Evolutionary conservation across 2,113 vertebrate species (phyloP).

Genomic region (Agelaius phoeniceus): DNA sequence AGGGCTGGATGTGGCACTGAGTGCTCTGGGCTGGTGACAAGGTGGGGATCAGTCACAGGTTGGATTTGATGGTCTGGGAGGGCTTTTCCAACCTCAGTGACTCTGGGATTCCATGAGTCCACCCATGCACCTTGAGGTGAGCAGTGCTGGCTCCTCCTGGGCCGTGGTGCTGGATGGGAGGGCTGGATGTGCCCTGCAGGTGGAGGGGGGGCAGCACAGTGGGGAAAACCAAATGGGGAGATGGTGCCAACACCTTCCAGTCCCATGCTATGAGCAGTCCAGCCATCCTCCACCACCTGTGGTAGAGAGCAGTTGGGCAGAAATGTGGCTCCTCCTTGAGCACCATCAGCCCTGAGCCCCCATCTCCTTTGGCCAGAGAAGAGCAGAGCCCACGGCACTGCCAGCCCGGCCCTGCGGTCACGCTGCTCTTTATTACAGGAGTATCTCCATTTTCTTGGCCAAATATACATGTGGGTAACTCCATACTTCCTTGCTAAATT

Average conservation of each 20-base stretch:
- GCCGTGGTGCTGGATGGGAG: fast-evolving
- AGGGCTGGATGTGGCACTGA: not conserved
- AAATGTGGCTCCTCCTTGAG: not conserved
- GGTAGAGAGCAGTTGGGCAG: not conserved
- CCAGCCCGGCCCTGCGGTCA: fast-evolving
- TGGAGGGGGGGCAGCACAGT: not conserved
- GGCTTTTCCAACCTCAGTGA: not conserved
- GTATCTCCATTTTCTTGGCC: not conserved
- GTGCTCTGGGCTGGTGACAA: not conserved
- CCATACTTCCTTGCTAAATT: slow-evolving; percentile 32
- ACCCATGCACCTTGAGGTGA: fast-evolving
- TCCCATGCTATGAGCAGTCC: fast-evolving
- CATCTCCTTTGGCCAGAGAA: not conserved
- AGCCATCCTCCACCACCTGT: not conserved
- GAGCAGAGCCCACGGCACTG: fast-evolving
- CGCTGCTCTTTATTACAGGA: not conserved
- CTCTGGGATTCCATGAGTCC: not conserved
- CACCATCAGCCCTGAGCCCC: not conserved
- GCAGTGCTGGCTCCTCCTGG: not conserved
- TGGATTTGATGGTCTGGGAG: fast-evolving
- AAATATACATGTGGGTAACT: not conserved
- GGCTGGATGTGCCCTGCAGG: not conserved
- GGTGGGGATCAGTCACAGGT: fast-evolving
- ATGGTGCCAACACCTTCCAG: fast-evolving
- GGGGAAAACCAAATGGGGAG: too few relatives aligned